Percentiles rank a stretch among this genome's conserved stretches.
These are phyloP conservation scores for Synodontis membranacea DNA, from an alignment of 2,113 vertebrate species.

Conservation along the genomic window DNA sequence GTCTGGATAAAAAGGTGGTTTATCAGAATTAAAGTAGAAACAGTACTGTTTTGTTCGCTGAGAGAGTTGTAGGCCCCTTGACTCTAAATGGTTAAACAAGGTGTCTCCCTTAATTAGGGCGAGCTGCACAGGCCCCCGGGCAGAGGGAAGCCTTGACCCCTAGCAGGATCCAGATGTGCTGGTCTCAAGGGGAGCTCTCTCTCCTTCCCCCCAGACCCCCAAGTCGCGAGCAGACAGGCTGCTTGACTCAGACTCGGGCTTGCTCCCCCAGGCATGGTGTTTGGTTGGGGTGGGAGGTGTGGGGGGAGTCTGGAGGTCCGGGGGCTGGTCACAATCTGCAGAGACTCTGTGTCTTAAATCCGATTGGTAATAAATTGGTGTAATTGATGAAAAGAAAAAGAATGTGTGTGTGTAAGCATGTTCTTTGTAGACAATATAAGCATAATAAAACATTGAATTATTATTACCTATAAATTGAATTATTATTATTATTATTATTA, in stretches of 20 bases:
- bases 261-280: conserved; percentile 59
- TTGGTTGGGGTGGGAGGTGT: conserved; percentile 55
- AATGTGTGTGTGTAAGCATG: not conserved
- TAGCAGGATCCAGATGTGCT: conserved; percentile 99
- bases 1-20: not conserved
- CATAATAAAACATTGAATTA: not conserved
- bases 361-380: conserved; percentile 74
- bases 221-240: conserved; percentile 71
- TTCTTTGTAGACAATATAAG: not conserved
- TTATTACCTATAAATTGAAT: not conserved
- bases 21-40: conserved; percentile 36
- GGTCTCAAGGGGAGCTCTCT: conserved; percentile 77
- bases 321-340: conserved; percentile 72
- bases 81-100: conserved; percentile 89
- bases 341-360: conserved; percentile 68
- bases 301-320: conserved; percentile 23
- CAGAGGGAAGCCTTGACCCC: conserved; percentile 96
- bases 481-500: not conserved
- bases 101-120: conserved; percentile 93
- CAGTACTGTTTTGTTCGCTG: conserved; percentile 55
- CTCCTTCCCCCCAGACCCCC: conserved; percentile 70
- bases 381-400: conserved; percentile 76
- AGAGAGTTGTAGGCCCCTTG: conserved; percentile 48
- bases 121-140: conserved; percentile 92
- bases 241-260: conserved; percentile 66